These are phyloP conservation scores for Melanocharis versteri DNA, from an alignment of 2,113 vertebrate genomes.

Conservation along the genomic window DNA sequence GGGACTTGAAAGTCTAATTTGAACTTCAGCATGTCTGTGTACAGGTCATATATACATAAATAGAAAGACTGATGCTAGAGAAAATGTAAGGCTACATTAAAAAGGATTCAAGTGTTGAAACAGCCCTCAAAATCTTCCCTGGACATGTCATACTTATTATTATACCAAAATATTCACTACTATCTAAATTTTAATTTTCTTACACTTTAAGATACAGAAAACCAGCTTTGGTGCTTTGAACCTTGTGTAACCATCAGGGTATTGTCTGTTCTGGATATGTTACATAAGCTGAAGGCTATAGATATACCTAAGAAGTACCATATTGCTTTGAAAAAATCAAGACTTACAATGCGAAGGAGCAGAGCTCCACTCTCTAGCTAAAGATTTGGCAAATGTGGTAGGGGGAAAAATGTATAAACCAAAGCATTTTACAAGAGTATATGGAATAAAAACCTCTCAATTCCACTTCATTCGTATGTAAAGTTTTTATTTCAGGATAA, in stretches of 20 bases:
- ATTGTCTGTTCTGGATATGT: not conserved
- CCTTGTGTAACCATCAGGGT: not conserved
- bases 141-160: not conserved
- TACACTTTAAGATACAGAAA: not conserved
- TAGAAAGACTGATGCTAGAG: not conserved
- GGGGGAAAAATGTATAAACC: not conserved
- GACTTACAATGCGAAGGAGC: not conserved
- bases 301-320: not conserved
- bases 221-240: not conserved
- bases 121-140: not conserved
- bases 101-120: not conserved
- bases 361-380: not conserved
- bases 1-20: not conserved
- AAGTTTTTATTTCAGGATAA: not conserved
- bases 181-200: not conserved
- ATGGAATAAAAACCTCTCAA: not conserved
- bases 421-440: not conserved
- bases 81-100: not conserved
- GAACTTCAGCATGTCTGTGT: not conserved
- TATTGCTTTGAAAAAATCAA: not conserved
- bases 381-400: not conserved
- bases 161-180: not conserved
- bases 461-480: not conserved
- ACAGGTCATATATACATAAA: not conserved
- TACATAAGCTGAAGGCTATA: not conserved